These are phyloP conservation scores for Prionailurus viverrinus DNA, from an alignment of 2,113 vertebrate species.

Conservation along the genomic window DNA sequence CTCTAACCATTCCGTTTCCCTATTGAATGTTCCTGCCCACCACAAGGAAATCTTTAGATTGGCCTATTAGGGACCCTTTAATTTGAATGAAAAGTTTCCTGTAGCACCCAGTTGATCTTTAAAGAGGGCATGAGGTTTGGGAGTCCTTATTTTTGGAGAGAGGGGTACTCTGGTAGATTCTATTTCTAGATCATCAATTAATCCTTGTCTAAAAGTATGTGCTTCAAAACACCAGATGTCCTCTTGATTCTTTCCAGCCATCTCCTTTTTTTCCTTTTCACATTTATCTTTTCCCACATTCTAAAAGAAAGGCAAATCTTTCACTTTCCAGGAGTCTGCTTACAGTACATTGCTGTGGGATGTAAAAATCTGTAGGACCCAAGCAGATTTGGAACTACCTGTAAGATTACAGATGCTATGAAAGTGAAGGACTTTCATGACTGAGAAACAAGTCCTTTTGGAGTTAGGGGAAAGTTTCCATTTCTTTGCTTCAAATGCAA, in stretches of 20 bases:
- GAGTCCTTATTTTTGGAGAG: neutral
- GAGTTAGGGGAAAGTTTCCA: neutral
- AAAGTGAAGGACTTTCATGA: slow-evolving; percentile 6
- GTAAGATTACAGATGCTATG: neutral
- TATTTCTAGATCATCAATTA: neutral
- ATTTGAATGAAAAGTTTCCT: neutral
- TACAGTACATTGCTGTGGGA: neutral
- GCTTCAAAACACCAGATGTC: neutral
- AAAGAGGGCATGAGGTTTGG: neutral
- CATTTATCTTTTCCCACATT: neutral
- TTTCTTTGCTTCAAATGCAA: neutral
- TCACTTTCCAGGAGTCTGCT: neutral
- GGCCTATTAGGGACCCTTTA: neutral
- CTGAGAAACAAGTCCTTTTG: neutral
- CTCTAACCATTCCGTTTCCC: neutral
- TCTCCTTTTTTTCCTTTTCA: neutral
- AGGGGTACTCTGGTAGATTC: neutral
- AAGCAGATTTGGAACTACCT: neutral
- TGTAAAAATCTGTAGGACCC: neutral
- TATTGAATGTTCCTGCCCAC: neutral
- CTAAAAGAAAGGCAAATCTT: neutral
- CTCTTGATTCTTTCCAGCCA: neutral
- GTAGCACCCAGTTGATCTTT: neutral
- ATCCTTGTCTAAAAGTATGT: neutral
- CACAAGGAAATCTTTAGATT: slow-evolving; percentile 18